These are phyloP conservation scores for Melanotaenia parkinsoni DNA, from an alignment of 2,797 vertebrate species.

Conservation along the genomic window DNA sequence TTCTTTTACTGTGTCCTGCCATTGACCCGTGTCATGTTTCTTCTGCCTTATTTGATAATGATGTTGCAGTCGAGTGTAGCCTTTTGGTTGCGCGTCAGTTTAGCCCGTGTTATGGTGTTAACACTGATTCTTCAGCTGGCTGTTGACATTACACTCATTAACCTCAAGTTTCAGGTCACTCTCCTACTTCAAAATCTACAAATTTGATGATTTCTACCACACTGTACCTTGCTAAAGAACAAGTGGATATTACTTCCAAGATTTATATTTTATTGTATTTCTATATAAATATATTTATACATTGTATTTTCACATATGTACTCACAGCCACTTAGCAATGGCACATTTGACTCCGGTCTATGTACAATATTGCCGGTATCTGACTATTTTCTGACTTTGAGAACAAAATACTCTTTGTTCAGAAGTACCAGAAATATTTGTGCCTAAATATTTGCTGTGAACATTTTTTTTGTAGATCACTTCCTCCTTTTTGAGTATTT, in stretches of 20 bases:
- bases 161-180: constrained; percentile 19
- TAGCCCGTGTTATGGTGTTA: constrained; percentile 30
- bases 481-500: not conserved
- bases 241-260: not conserved
- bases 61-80: constrained; percentile 33
- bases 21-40: constrained; percentile 57
- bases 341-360: not conserved
- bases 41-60: constrained; percentile 65
- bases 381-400: not conserved
- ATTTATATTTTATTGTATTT: not conserved
- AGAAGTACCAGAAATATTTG: not conserved
- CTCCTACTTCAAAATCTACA: constrained; percentile 13
- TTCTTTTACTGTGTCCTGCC: constrained; percentile 45
- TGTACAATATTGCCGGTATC: constrained; percentile 6
- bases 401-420: not conserved
- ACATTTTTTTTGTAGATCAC: not conserved
- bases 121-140: constrained; percentile 28
- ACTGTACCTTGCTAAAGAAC: not conserved
- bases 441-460: not conserved
- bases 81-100: constrained; percentile 28
- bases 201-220: not conserved
- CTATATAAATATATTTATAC: not conserved
- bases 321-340: not conserved
- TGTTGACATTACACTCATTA: constrained; percentile 42
- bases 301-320: not conserved